Base-by-base conservation (phyloP, 2,797 vertebrate species). In the Sandelia bainsii region DNA sequence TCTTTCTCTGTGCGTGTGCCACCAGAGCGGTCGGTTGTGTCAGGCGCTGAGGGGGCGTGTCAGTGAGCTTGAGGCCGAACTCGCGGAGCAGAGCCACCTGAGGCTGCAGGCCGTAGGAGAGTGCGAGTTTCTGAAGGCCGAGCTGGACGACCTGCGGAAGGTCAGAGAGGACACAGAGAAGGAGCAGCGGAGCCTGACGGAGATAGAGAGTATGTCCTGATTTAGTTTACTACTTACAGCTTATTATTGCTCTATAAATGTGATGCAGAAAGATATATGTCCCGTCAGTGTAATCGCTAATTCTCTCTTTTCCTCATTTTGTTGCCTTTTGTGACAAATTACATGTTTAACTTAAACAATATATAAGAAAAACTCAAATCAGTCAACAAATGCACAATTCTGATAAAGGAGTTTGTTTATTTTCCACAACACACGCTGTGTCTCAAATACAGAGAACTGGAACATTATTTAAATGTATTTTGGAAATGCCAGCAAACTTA, bases 81-180 rank as follows among this genome's bases (percentile, higher is more conserved):
- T 99, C 27, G 98, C 97, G 0, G 98, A 99, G 89, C 97, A 99
- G 93, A 95, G 89, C 81, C 98, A 99, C 93, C 93, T 99, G 87
- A 96, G 96, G 87, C 95, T 96, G 84, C 98, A 98, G 93, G 98
- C 98, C 0, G 89, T 91, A 3, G 97, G 97, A 0, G 97, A 99
- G 86, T 93, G 96, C 0, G 98, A 99, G 92, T 99, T 99, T 91
- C 93, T 99, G 79, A 96, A 94, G 53, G 82, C 94, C 0, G 98
- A 99, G 92, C 94, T 99, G 87, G 98, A 99, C 0, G 98, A 99
- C 92, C 92, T 99, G 80, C 96, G 97, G 63, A 92, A 96, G 87
- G 96, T 94, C 75, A 91, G 95, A 19, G 96, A 99, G 77, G 96
- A 99, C 93, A 98, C 96, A 0, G 96, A 99, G 92, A 99, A 98